phyloP scores from a whole-genome alignment of 2,113 vertebrate species.

The Epinephelus fuscoguttatus region DNA sequence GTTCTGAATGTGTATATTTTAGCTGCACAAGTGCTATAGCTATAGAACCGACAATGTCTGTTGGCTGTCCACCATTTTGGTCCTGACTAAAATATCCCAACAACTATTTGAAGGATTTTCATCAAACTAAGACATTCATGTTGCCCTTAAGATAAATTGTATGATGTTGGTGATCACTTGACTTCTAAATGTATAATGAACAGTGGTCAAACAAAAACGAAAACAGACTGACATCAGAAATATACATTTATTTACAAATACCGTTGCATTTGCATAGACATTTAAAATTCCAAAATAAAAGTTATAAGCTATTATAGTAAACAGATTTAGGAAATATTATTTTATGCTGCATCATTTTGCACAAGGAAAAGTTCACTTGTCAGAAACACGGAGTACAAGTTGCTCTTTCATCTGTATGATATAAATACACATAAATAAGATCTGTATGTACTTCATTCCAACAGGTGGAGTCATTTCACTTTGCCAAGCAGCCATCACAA shows the following conservation, averaged over 20 bases:
- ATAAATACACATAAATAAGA: conserved; percentile 75
- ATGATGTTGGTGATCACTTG: too few species aligned
- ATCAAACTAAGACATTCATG: too few species aligned
- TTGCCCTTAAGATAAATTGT: too few species aligned
- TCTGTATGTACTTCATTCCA: conserved; percentile 26
- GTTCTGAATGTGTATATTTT: too few species aligned
- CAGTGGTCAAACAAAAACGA: background rate
- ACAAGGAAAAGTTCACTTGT: conserved; percentile 26
- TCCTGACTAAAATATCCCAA: background rate
- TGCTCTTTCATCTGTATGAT: conserved; percentile 33
- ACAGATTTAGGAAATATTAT: conserved; percentile 62
- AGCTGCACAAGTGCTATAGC: too few species aligned
- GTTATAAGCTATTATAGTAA: conserved; percentile 74
- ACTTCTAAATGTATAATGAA: background rate
- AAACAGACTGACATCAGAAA: conserved; percentile 66
- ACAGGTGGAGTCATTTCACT: conserved; percentile 23
- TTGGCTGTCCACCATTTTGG: background rate
- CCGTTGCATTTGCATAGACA: conserved; percentile 78
- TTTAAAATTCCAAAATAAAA: conserved; percentile 77
- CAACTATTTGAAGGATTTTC: too few species aligned
- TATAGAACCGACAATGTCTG: background rate
- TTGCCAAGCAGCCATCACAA: conserved; percentile 16
- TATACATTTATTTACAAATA: conserved; percentile 87
- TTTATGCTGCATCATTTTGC: conserved; percentile 36
- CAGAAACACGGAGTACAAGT: conserved; percentile 41